Evolutionary conservation across 2,797 vertebrate genomes (phyloP), one percentile per base, ranked within the genome.

Genomic region (Ctenopoma multispine): DNA sequence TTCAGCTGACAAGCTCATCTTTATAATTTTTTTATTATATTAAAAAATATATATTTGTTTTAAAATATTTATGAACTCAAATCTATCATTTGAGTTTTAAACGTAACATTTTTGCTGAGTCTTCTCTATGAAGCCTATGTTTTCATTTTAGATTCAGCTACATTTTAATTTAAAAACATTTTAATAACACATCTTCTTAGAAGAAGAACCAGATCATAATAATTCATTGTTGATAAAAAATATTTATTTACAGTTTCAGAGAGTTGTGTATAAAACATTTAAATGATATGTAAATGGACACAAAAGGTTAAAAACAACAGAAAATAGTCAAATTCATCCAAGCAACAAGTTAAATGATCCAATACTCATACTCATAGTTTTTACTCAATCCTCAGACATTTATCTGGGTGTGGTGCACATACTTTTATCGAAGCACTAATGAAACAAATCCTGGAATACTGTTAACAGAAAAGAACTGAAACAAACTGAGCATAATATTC

Each of bases 231-330:
- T 54, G 40, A 62, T 72, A 51, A 40, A 78, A 62, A 47, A 58
- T 4, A 8, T 91, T 87, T 92, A 92, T 91, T 91, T 90, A 90
- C 87, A 90, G 18, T 46, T 80, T 74, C 34, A 73, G 12, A 60
- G 20, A 43, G 13, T 69, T 4, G 70, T 21, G 15, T 23, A 54
- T 43, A 69, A 79, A 13, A 75, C n/a, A 75, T 17, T 70, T 58
- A 85, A 86, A 82, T 84, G 9, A 72, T 48, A 65, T 73, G 17
- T 41, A 61, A 82, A 70, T 46, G 5, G 18, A 2, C 13, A 63
- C 7, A 69, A 69, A 63, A 55, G 38, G 49, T 34, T 62, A 4
- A 74, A 69, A 69, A 50, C 9, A 21, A 62, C 46, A 6, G 4
- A n/a, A 63, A 57, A 44, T 18, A n/a, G 43, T 5, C 53, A 5